Evolutionary conservation across 2,797 vertebrate genomes (phyloP).

Genomic region (Poecile montanus): DNA sequence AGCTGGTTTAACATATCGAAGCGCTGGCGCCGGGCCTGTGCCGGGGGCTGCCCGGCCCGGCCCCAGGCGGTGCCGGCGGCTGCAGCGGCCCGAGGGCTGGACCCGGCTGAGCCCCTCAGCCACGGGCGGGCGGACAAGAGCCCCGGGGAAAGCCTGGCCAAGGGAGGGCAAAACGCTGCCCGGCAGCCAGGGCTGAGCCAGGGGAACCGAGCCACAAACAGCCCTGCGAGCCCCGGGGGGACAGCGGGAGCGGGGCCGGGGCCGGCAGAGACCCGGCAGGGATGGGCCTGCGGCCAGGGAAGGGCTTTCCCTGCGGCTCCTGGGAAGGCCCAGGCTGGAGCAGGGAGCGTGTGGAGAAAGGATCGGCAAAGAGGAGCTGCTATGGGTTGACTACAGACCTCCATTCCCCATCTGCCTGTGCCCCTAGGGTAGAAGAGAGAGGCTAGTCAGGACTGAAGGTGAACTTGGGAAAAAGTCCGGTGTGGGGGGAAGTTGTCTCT

Average conservation of each 20-base stretch:
- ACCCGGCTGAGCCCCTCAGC: not conserved
- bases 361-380: not conserved
- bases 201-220: not conserved
- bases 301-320: accelerated
- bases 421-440: accelerated
- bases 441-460: not conserved
- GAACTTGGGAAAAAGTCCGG: not conserved
- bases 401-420: not conserved
- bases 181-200: not conserved
- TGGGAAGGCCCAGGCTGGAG: accelerated
- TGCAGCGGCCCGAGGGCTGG: not conserved
- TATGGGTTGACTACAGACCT: accelerated
- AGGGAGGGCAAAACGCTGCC: not conserved
- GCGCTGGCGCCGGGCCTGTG: accelerated
- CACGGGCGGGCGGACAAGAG: not conserved
- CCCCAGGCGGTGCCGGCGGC: not conserved
- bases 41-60: not conserved
- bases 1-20: accelerated
- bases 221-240: not conserved
- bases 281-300: not conserved
- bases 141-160: not conserved
- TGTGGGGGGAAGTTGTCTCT: accelerated
- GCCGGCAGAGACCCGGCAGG: not conserved
- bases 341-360: no score
- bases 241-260: not conserved